A percentile compares a stretch with the other conserved stretches of the same genome.
These are phyloP conservation scores for Casuarius casuarius DNA, from an alignment of 2,113 vertebrate species.

Conservation along the genomic window DNA sequence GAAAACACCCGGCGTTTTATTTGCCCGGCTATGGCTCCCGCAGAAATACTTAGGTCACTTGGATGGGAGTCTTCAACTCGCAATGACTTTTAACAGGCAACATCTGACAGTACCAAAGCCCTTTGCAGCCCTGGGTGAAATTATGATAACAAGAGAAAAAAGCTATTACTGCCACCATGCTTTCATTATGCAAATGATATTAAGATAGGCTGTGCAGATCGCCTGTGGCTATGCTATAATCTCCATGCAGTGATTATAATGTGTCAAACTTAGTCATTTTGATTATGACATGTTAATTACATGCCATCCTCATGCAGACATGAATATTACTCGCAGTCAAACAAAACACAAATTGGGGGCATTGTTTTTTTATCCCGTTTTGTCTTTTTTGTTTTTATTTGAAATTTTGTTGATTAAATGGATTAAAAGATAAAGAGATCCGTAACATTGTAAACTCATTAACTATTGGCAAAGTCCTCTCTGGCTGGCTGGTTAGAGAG, in stretches of 20 bases:
- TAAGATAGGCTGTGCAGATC: constrained; percentile 94
- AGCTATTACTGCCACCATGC: constrained; percentile 99
- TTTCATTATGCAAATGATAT: constrained; percentile 99
- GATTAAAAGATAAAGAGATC: constrained; percentile 74
- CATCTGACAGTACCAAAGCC: constrained; percentile 88
- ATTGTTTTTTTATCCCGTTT: constrained; percentile 53
- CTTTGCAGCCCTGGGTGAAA: constrained; percentile 97
- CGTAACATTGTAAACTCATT: constrained; percentile 53
- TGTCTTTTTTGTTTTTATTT: constrained; percentile 36
- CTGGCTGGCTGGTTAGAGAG: background rate
- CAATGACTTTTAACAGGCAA: constrained; percentile 79
- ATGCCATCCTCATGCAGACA: constrained; percentile 94
- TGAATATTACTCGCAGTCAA: constrained; percentile 89
- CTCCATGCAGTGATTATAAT: constrained; percentile 98
- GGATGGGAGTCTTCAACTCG: constrained; percentile 56
- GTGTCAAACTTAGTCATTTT: constrained; percentile 98
- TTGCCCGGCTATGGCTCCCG: fast-evolving
- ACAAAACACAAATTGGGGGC: constrained; percentile 84
- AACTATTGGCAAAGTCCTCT: background rate
- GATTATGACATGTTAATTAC: constrained; percentile 99
- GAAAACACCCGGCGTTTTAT: fast-evolving
- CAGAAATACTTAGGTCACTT: constrained; percentile 66
- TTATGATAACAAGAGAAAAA: constrained; percentile 99
- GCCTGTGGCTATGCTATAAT: constrained; percentile 95
- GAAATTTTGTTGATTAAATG: constrained; percentile 71